Evolutionary conservation across 1,140 invertebrate species (phyloP).

Genomic region (Arion vulgaris): DNA sequence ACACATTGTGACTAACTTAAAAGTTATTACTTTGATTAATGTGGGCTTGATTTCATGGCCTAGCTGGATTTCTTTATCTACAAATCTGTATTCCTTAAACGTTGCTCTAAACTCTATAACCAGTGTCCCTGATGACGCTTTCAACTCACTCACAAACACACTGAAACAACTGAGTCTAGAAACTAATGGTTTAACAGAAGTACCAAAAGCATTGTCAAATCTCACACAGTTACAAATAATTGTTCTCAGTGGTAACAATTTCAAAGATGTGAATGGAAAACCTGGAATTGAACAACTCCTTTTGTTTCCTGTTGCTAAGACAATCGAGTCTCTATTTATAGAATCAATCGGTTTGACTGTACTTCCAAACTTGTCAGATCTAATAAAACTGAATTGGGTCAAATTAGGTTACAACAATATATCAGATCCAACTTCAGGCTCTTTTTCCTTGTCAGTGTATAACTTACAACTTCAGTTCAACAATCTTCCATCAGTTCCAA

Average conservation of each 20-base stretch:
- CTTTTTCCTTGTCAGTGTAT: no score
- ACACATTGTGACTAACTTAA: background rate
- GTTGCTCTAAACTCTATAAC: background rate
- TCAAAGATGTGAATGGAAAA: background rate
- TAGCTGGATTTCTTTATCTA: background rate
- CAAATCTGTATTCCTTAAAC: background rate
- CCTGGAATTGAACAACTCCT: background rate
- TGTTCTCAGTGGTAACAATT: background rate
- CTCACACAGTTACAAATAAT: background rate
- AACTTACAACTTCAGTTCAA: no score
- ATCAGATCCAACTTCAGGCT: background rate
- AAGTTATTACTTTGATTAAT: background rate
- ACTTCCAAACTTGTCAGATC: background rate
- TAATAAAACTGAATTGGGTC: background rate
- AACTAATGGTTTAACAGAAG: background rate
- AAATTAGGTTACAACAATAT: background rate
- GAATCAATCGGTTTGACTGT: background rate
- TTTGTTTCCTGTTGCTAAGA: background rate
- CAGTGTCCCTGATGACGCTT: background rate
- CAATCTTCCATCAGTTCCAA: no score
- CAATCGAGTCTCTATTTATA: background rate
- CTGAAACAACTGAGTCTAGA: background rate
- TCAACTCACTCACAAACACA: background rate
- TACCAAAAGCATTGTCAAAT: background rate
- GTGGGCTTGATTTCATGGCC: background rate